Percentiles rank a stretch among this genome's conserved stretches.
These are phyloP conservation scores for Nymphalis urticae DNA, from an alignment of 2,888 invertebrate genomes.

Conservation along the genomic window DNA sequence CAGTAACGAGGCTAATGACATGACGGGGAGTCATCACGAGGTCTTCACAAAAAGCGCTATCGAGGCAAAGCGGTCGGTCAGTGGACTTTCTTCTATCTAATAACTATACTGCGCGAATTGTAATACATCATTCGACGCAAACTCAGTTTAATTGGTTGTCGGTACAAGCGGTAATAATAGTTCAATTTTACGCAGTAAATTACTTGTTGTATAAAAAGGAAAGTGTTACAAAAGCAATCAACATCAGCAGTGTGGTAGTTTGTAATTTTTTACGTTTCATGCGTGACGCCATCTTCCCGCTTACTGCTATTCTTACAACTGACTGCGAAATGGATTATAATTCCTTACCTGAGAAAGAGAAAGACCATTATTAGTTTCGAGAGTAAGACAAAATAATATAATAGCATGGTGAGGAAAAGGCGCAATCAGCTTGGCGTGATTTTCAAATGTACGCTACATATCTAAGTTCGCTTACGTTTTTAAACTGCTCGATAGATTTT, in stretches of 20 bases:
- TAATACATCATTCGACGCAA: slow-evolving; percentile 30
- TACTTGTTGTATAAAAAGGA: slow-evolving; percentile 25
- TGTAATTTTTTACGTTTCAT: slow-evolving; percentile 8
- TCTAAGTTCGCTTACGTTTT: too few species aligned
- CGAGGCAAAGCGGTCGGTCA: not conserved
- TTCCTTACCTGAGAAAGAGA: slow-evolving; percentile 6
- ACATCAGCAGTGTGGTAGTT: not conserved
- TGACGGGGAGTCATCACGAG: not conserved
- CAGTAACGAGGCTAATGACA: not conserved
- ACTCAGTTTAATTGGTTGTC: slow-evolving; percentile 25
- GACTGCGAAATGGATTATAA: not conserved
- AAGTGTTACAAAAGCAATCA: slow-evolving; percentile 25
- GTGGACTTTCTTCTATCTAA: slow-evolving; percentile 17
- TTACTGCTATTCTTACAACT: not conserved
- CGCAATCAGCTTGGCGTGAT: too few species aligned
- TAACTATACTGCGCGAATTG: slow-evolving; percentile 20
- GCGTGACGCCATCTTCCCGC: not conserved
- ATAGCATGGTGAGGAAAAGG: too few species aligned
- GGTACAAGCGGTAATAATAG: slow-evolving; percentile 27
- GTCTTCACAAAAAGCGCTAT: not conserved
- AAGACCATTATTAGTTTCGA: not conserved
- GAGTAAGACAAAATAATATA: too few species aligned
- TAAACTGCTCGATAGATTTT: too few species aligned
- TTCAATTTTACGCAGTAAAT: slow-evolving; percentile 27
- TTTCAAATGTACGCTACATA: too few species aligned